phyloP scores from a whole-genome alignment of 2,888 invertebrate genomes.

The Melieria picta region DNA sequence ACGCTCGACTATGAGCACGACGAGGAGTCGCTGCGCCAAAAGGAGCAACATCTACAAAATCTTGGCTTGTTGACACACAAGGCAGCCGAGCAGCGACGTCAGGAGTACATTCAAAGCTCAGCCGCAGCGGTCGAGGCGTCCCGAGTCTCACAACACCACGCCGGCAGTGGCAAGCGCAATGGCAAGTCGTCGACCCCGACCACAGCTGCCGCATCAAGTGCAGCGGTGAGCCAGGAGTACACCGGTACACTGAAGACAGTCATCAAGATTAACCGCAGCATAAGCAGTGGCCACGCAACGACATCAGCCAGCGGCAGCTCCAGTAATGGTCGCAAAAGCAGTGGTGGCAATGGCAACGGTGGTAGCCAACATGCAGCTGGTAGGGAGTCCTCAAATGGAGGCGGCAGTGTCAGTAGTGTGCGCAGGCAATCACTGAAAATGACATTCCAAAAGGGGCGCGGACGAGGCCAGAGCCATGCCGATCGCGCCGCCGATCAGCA shows the following conservation, averaged over 20 bases:
- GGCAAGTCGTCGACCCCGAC: slow-evolving; percentile 44
- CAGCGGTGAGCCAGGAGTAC: slow-evolving; percentile 67
- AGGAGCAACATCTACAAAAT: slow-evolving; percentile 79
- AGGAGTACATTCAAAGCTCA: slow-evolving; percentile 57
- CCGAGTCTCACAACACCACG: slow-evolving; percentile 29
- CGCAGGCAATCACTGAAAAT: slow-evolving; percentile 76
- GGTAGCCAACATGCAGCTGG: slow-evolving; percentile 32
- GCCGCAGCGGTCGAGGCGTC: slow-evolving; percentile 46
- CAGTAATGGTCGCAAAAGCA: slow-evolving; percentile 46
- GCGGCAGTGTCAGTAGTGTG: slow-evolving; percentile 44
- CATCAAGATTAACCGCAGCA: slow-evolving; percentile 76
- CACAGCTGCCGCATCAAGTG: slow-evolving; percentile 33
- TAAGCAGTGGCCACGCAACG: slow-evolving; percentile 44
- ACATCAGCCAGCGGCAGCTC: slow-evolving; percentile 42
- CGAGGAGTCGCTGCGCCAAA: slow-evolving; percentile 74
- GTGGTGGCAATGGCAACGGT: slow-evolving; percentile 36
- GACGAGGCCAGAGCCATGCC: slow-evolving; percentile 67
- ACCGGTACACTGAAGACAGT: slow-evolving; percentile 87
- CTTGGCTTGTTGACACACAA: slow-evolving; percentile 80
- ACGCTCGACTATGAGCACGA: slow-evolving; percentile 52
- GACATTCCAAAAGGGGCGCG: slow-evolving; percentile 79
- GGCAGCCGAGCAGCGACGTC: slow-evolving; percentile 73
- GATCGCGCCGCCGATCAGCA: slow-evolving; percentile 62
- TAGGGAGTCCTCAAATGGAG: slow-evolving; percentile 41
- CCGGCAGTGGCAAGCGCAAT: slow-evolving; percentile 31